A percentile compares a stretch with the other conserved stretches of the same genome.
These are phyloP conservation scores for Agrypnia vestita DNA, from an alignment of 1,140 invertebrate species.

Conservation along the genomic window DNA sequence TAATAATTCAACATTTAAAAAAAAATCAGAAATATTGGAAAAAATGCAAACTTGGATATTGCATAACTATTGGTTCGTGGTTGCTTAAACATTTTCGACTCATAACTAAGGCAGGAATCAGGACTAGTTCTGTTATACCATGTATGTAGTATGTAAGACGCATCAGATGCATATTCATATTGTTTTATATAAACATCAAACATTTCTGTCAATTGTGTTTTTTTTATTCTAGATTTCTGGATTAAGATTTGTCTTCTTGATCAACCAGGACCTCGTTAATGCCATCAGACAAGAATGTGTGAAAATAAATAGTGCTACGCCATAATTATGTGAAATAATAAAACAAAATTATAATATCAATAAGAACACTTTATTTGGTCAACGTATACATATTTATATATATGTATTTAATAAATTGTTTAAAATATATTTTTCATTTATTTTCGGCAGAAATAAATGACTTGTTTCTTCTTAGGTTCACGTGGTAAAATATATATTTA, in stretches of 20 bases:
- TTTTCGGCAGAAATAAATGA: conserved; percentile 32
- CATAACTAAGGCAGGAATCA: no score
- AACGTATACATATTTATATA: conserved; percentile 59
- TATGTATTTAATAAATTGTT: conserved; percentile 62
- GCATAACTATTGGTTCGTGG: no score
- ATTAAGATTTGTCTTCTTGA: conserved; percentile 92
- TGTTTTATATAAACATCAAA: no score
- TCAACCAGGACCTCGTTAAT: conserved; percentile 93
- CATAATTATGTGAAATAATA: conserved; percentile 48
- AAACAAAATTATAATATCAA: conserved; percentile 66
- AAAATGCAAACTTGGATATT: no score
- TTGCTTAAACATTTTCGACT: no score
- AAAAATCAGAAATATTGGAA: no score
- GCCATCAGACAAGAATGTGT: conserved; percentile 87
- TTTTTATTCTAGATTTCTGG: conserved; percentile 83
- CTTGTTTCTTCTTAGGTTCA: not conserved
- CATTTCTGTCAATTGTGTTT: no score
- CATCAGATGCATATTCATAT: no score
- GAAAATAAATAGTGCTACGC: conserved; percentile 77
- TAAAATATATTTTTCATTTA: conserved; percentile 38
- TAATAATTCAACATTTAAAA: no score
- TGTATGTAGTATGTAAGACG: no score
- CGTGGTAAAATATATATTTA: conserved; percentile 19
- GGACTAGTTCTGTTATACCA: no score
- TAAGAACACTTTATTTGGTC: conserved; percentile 74